phyloP scores from a whole-genome alignment of 2,888 invertebrate species.

The Pterobdella sp. region DNA sequence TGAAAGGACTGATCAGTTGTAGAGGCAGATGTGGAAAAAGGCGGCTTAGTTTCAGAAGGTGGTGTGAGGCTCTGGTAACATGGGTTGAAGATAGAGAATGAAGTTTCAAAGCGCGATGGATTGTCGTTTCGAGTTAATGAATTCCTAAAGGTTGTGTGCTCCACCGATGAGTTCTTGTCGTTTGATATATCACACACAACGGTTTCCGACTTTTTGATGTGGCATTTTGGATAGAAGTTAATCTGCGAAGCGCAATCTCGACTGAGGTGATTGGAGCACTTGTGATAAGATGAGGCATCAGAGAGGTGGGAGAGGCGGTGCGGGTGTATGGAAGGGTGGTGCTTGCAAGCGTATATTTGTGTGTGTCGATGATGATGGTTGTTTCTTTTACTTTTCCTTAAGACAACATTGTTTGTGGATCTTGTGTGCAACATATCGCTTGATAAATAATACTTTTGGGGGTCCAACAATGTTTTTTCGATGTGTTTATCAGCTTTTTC shows the following conservation, averaged over 20 bases:
- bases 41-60: constrained; percentile 26
- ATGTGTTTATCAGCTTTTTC: not conserved
- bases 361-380: not conserved
- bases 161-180: too few relatives aligned
- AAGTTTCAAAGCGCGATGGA: not conserved
- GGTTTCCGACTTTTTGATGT: too few relatives aligned
- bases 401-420: not conserved
- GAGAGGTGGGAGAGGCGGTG: not conserved
- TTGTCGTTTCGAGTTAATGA: not conserved
- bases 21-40: not conserved
- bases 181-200: too few relatives aligned
- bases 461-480: not conserved
- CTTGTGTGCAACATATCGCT: not conserved
- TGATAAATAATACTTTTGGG: not conserved
- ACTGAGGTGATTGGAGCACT: not conserved
- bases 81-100: constrained; percentile 34
- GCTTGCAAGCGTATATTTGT: not conserved
- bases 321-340: not conserved
- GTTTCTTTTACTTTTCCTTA: not conserved
- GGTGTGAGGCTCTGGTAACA: constrained; percentile 37
- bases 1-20: constrained; percentile 2
- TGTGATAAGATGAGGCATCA: not conserved
- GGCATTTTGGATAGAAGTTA: not conserved
- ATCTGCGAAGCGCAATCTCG: not conserved
- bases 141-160: not conserved